Base-by-base conservation (phyloP, 2,888 invertebrate genomes). In the Formica aserva region DNA sequence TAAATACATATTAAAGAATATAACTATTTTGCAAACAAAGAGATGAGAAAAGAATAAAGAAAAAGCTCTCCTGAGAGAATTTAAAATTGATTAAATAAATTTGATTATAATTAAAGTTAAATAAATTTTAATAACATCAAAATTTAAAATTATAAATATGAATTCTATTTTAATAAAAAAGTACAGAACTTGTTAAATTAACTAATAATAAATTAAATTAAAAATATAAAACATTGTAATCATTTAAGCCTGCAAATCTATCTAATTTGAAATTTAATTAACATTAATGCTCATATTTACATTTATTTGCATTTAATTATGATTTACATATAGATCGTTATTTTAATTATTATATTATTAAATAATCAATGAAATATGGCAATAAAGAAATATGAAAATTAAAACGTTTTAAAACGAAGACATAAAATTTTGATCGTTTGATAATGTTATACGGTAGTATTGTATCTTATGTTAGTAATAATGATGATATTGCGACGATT, bases 321-420 rank as follows among this genome's bases (percentile, higher is more conserved):
- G 3, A 74, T 29, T 74, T 32, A 29, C 15, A 41, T 18, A 15
- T 32, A 32, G 9, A 45, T 32, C 29, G 32, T 75, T 63, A 75
- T n/a, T 63, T 63, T 22, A 29, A 75, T 32, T 29, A 60, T 62
- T 6, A 32, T 45, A 45, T 63, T 55, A 41, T 74, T 57, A 57
- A 62, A 1, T 65, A 29, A 76, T 26, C 45, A 9, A 32, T 9
- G 41, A 22, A 32, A 76, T 13, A 65, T 0, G 5, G n/a, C 6
- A 32, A 32, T 32, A 32, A 32, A 18, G 15, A 48, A 65, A 48
- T 52, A 18, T 15, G 45, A 15, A 45, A 45, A 8, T 63, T 35
- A 48, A 48, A 5, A 63, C 11, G 5, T 48, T 48, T 63, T 63
- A 45, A 74, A 74, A 15, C 13, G 22, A 69, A 9, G 62, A 26